Base-by-base conservation (phyloP, 2,797 vertebrate genomes). In the Sebastes itinus region DNA sequence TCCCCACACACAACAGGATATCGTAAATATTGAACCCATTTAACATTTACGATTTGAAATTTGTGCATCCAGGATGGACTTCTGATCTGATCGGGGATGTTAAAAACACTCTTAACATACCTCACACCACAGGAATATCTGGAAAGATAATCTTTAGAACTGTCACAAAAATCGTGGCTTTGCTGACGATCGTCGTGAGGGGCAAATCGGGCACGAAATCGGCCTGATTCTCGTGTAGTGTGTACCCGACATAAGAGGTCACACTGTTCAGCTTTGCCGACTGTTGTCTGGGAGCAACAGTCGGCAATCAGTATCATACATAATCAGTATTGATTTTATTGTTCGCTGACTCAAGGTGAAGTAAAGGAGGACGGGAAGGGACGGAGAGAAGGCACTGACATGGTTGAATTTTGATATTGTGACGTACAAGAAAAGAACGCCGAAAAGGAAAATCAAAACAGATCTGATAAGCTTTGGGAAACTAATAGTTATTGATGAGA, bases 271-370 rank as follows among this genome's bases (percentile, higher is more conserved):
- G 4, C 52, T 3, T 16, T 35, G 63, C 83, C 54, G 82, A 72
- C 58, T 52, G 28, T 25, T 27, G 22, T 35, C 23, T 64, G 13
- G 28, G 38, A 33, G 22, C 46, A 3, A 42, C 38, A 42, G 38
- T 42, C 58, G 32, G 78, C 42, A 75, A 6, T 85, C 75, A 54
- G 38, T 13, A 59, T 70, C 73, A 54, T 16, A 59, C 65, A 68
- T 42, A 82, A 81, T 82, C 42, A 64, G 20, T 65, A 88, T 89
- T 66, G 82, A 84, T 87, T 56, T 10, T 3, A 25, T 60, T 22
- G 54, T 61, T 73, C 38, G 14, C 4, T 2, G 20, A 18, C 66
- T 85, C 58, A 82, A 88, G 76, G 79, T 76, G 82, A 81, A 18
- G n/a, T 60, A 20, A 75, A 82, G 71, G 63, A 75, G 64, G 82